A percentile compares a stretch with the other conserved stretches of the same genome.
phyloP scores from a whole-genome alignment of 2,113 vertebrate genomes.

The Tupaia chinensis region DNA sequence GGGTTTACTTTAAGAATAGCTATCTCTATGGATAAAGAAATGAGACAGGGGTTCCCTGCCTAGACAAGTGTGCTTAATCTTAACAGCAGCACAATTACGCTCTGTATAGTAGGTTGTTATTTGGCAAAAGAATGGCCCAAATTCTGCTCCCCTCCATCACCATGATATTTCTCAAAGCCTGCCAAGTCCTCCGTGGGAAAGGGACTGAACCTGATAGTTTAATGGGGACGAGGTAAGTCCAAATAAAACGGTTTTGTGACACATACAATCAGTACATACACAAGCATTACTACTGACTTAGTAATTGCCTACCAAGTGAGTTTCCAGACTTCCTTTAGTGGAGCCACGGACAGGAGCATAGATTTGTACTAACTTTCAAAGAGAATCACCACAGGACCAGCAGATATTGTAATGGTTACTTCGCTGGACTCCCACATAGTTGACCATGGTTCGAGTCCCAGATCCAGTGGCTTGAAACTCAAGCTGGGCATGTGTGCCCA shows the following conservation, averaged over 20 bases:
- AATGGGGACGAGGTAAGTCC: not conserved
- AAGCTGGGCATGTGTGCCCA: no score
- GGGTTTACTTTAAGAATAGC: no score
- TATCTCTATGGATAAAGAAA: not conserved
- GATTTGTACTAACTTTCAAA: not conserved
- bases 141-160: not conserved
- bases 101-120: not conserved
- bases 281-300: not conserved
- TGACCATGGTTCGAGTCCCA: no score
- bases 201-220: not conserved
- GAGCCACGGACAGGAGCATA: not conserved
- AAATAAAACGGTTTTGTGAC: not conserved
- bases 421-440: no score
- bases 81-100: not conserved
- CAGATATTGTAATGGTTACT: no score
- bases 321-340: not conserved
- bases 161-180: not conserved
- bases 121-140: not conserved
- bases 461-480: no score
- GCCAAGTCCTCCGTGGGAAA: not conserved
- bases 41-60: not conserved
- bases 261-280: rapidly evolving
- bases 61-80: not conserved
- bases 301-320: not conserved
- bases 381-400: not conserved